Evolutionary conservation across 2,113 vertebrate species (phyloP).

Genomic region (Hypomesus transpacificus): DNA sequence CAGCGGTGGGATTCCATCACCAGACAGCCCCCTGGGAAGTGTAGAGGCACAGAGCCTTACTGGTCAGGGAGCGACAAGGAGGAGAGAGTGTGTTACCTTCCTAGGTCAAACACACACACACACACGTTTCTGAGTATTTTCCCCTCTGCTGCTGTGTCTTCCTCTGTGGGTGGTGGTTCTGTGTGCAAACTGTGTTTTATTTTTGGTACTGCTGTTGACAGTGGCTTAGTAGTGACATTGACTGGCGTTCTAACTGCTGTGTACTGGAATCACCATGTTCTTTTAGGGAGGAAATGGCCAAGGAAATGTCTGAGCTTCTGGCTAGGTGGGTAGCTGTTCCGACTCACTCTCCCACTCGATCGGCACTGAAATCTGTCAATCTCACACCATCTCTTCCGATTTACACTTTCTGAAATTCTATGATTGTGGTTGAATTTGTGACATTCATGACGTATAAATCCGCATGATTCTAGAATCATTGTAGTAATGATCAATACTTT

Average conservation of each 20-base stretch:
- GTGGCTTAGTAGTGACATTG: slow-evolving; percentile 2
- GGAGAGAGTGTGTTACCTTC: not conserved
- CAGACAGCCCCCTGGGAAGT: not conserved
- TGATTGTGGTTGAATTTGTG: not conserved
- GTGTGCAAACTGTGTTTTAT: not conserved
- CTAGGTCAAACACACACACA: not conserved
- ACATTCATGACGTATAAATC: slow-evolving; percentile 2
- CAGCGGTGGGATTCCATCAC: too few species aligned
- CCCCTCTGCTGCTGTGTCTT: too few species aligned
- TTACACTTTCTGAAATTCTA: not conserved
- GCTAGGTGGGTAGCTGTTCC: slow-evolving; percentile 82
- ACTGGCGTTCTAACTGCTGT: slow-evolving; percentile 30
- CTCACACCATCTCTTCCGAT: not conserved
- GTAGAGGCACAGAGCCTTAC: not conserved
- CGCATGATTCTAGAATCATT: not conserved
- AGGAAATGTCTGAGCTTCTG: slow-evolving; percentile 91
- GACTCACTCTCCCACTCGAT: not conserved
- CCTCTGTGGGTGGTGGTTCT: too few species aligned
- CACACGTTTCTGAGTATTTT: not conserved
- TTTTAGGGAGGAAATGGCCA: slow-evolving; percentile 95
- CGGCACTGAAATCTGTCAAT: not conserved
- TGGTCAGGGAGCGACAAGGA: not conserved
- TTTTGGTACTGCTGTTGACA: not conserved
- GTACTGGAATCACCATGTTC: slow-evolving; percentile 54
- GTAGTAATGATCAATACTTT: not conserved